Evolutionary conservation across 2,113 vertebrate species (phyloP).

Genomic region (Heterotilapia buettikoferi): DNA sequence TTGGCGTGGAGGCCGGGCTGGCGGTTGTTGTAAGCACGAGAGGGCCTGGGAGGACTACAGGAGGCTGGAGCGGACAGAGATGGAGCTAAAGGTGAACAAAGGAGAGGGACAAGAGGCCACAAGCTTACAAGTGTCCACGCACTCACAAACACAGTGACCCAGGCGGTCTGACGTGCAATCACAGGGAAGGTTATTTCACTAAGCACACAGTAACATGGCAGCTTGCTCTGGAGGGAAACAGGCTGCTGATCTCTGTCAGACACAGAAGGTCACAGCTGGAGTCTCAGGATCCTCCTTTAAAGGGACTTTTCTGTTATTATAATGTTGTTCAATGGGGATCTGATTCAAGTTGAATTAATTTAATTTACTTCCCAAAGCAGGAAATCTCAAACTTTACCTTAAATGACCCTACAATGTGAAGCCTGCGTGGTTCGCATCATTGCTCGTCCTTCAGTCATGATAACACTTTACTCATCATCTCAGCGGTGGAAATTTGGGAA

Average conservation of each 20-base stretch:
- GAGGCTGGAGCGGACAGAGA: conserved; percentile 71
- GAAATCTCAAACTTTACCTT: neutral
- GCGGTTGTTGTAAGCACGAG: conserved; percentile 59
- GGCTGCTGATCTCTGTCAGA: neutral
- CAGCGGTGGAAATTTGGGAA: neutral
- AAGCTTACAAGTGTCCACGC: neutral
- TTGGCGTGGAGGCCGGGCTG: conserved; percentile 63
- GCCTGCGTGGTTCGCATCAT: fast-evolving
- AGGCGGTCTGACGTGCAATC: neutral
- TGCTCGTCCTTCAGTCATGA: neutral
- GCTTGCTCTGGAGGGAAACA: neutral
- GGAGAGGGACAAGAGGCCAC: neutral
- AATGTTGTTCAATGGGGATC: neutral
- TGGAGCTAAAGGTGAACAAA: conserved; percentile 77
- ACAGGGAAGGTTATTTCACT: neutral
- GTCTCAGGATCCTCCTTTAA: neutral
- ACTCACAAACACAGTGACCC: neutral
- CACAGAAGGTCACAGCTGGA: neutral
- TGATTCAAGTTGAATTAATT: neutral
- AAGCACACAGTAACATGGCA: neutral
- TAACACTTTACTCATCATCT: neutral
- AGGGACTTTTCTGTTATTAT: neutral
- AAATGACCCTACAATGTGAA: no score
- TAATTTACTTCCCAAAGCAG: fast-evolving
- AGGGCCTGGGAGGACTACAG: conserved; percentile 68